Evolutionary conservation across 2,113 vertebrate genomes (phyloP), one percentile per base, ranked within the genome.

Genomic region (Suricata suricatta): DNA sequence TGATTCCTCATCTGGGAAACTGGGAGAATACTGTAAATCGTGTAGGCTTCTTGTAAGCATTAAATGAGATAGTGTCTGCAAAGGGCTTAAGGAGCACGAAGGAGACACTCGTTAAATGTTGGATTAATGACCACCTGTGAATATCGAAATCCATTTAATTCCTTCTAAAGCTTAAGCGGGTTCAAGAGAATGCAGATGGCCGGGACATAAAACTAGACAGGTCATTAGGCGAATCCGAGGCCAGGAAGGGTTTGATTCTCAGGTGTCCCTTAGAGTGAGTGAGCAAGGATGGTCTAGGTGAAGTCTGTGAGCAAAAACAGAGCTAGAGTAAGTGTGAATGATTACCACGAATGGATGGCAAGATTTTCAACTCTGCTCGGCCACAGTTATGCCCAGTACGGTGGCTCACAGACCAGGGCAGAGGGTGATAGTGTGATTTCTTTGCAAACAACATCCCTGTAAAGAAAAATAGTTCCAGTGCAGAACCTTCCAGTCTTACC

Each of bases 121-220:
- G 25, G 85, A 76, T 77, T 85, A 95, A 92, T 79, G n/a, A 35
- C 17, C 66, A 72, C 19, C 57, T 92, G 77, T 60, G 66, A 89
- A 64, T 89, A 69, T 69, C 6, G 21, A 76, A 80, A 71, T 35
- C 74, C 80, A 95, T 84, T 85, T 87, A 83, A 72, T 95, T 93
- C 19, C 89, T 52, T 93, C 47, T 76, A 80, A 88, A 88, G 6
- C 29, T 80, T 85, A 95, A 77, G 52, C 3, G 21, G 16, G 41
- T 13, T 87, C 31, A 79, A 91, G 29, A 90, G 66, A 74, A 90
- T 23, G 72, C 44, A 2, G 38, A 54, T 13, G 17, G 8, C 25
- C 60, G 14, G 81, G 29, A 85, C 71, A 77, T 52, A 69, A 85
- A 82, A 64, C 25, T 64, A 80, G 57, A n/a, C 15, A 64, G 38